Conservation (phyloP, 2,888 invertebrate genomes). For the Argyra leucocephala region DNA sequence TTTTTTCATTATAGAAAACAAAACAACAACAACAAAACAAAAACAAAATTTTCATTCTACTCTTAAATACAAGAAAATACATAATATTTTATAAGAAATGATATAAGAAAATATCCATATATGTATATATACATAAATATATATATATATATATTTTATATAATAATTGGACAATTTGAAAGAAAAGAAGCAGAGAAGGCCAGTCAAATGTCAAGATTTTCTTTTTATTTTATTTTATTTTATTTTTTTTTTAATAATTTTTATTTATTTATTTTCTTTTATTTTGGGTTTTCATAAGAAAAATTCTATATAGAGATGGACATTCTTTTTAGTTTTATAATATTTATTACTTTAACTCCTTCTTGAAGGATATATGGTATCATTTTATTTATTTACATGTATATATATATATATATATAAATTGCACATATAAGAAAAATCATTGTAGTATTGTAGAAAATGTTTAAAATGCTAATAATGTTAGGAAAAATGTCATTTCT, state of each 20-base stretch:
- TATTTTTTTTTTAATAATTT: background rate
- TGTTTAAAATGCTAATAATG: constrained; percentile 6
- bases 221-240: background rate
- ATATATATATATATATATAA: background rate
- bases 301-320: background rate
- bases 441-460: background rate
- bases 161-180: constrained; percentile 6
- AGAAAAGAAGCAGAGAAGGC: background rate
- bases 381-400: background rate
- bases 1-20: background rate
- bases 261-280: background rate
- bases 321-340: constrained; percentile 8
- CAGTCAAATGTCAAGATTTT: constrained; percentile 6
- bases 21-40: background rate
- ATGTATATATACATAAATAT: no score
- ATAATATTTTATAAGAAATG: no score
- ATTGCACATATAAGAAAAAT: background rate
- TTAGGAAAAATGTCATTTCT: constrained; percentile 3
- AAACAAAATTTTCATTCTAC: background rate
- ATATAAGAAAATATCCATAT: no score
- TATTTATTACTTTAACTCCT: constrained; percentile 9
- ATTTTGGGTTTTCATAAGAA: background rate
- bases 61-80: background rate
- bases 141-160: background rate
- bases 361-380: background rate